Base-by-base conservation (phyloP, 2,797 vertebrate genomes). In the Phataginus tricuspis region DNA sequence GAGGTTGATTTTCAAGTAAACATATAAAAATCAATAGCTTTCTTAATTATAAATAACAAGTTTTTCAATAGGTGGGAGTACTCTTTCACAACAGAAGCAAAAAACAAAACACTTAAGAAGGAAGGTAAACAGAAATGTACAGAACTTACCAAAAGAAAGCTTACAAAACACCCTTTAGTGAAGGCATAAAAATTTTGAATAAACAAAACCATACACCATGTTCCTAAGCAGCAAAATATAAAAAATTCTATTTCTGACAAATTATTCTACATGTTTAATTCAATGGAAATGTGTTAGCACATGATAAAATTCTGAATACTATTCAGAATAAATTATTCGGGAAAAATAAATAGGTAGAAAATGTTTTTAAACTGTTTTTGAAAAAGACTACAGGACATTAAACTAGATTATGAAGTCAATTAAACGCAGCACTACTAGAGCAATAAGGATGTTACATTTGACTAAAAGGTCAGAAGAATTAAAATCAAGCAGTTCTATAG, bases 351-450 rank as follows among this genome's bases (percentile, higher is more conserved):
- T n/a, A 34, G 2, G 68, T 68, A 75, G 31, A 93, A 80, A 82
- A 86, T 57, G 5, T 7, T 57, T 71, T 86, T 68, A 18, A 92
- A 90, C 37, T 77, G 2, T 59, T 79, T 93, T 71, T 93, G 15
- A 9, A 95, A 77, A 95, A 86, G 85, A 93, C 19, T 12, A 88
- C 23, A 95, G 63, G 39, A 90, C 63, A 7, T 69, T 90, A 69
- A 79, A 74, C 57, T 71, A 68, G 16, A 42, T 64, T 59, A 66
- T 27, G 51, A 83, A 72, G 19, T 93, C 45, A 90, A 80, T n/a
- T 75, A 53, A 61, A 86, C 55, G n/a, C 71, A 82, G 49, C 53
- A 42, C 5, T 34, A 51, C 4, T 31, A 91, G 9, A 74, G 19
- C 8, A 78, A 78, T n/a, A 86, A 68, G 18, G 34, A 87, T 79